A percentile compares a stretch with the other conserved stretches of the same genome.
Conservation (phyloP, 2,888 invertebrate genomes). For the Ptychoptera albimana region DNA sequence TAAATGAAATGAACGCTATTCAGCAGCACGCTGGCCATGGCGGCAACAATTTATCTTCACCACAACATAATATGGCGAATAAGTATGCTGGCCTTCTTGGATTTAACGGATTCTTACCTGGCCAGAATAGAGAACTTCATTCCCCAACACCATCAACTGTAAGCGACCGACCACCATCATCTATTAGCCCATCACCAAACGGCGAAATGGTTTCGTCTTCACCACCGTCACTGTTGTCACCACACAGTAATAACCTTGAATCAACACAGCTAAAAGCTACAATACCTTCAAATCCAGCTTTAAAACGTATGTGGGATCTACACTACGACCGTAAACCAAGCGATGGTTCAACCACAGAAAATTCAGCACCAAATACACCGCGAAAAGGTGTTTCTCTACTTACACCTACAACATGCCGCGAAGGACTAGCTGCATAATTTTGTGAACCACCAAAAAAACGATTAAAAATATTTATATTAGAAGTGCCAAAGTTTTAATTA, state of each 20-base stretch:
- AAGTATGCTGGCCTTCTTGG: slow-evolving; percentile 64
- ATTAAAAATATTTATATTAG: too few species aligned
- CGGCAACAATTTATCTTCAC: slow-evolving; percentile 14
- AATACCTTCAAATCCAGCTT: neutral
- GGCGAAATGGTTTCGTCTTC: neutral
- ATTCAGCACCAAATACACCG: neutral
- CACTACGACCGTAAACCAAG: neutral
- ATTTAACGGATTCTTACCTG: slow-evolving; percentile 51
- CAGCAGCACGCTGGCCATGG: slow-evolving; percentile 34
- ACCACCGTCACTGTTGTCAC: neutral
- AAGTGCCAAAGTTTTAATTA: too few species aligned
- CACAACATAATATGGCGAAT: slow-evolving; percentile 22
- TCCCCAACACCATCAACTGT: neutral
- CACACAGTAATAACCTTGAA: too few species aligned
- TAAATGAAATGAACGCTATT: slow-evolving; percentile 67
- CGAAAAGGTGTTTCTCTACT: neutral
- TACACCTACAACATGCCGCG: neutral
- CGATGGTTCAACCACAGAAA: neutral
- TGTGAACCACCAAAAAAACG: too few species aligned
- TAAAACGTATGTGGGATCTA: neutral
- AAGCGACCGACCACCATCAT: neutral
- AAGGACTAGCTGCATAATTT: neutral
- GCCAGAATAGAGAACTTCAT: neutral
- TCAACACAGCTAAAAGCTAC: neutral
- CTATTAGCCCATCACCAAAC: neutral